These are phyloP conservation scores for Neostethus bicornis DNA, from an alignment of 2,797 vertebrate genomes.

Conservation along the genomic window DNA sequence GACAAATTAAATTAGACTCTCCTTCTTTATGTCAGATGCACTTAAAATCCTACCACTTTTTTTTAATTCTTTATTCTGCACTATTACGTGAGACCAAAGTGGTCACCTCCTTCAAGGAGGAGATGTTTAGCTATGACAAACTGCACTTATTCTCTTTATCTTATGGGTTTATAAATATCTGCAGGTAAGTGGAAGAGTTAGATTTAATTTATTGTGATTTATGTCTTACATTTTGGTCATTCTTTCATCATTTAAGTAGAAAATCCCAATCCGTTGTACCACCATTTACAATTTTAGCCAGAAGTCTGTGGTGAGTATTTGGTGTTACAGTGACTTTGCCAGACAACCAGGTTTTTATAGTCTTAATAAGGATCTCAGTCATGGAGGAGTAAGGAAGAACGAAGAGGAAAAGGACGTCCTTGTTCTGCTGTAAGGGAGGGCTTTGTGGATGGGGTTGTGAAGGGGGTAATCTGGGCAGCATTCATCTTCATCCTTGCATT, in stretches of 20 bases:
- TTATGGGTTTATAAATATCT: constrained; percentile 24
- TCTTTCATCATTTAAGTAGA: constrained; percentile 6
- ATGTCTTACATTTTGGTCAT: constrained; percentile 6
- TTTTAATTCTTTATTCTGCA: neutral
- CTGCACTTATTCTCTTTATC: constrained; percentile 52
- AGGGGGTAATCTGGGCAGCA: neutral
- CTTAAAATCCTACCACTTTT: constrained; percentile 2
- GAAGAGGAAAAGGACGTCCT: constrained; percentile 60
- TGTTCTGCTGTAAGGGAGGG: constrained; percentile 43
- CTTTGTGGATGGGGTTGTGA: constrained; percentile 1
- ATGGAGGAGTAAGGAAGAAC: constrained; percentile 15
- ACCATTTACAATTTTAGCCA: constrained; percentile 9
- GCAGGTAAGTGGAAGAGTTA: constrained; percentile 56
- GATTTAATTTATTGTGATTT: constrained; percentile 18
- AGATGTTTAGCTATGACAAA: constrained; percentile 59
- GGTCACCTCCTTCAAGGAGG: constrained; percentile 33
- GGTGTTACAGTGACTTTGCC: constrained; percentile 46
- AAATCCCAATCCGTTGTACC: neutral
- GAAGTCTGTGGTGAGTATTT: constrained; percentile 15
- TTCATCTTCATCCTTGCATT: constrained; percentile 63
- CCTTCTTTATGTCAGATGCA: too few relatives aligned
- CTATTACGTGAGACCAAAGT: constrained; percentile 18
- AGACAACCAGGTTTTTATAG: constrained; percentile 44
- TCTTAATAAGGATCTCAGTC: constrained; percentile 50
- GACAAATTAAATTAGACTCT: too few relatives aligned